Conservation (phyloP, 2,797 vertebrate species). For the Labroides dimidiatus region DNA sequence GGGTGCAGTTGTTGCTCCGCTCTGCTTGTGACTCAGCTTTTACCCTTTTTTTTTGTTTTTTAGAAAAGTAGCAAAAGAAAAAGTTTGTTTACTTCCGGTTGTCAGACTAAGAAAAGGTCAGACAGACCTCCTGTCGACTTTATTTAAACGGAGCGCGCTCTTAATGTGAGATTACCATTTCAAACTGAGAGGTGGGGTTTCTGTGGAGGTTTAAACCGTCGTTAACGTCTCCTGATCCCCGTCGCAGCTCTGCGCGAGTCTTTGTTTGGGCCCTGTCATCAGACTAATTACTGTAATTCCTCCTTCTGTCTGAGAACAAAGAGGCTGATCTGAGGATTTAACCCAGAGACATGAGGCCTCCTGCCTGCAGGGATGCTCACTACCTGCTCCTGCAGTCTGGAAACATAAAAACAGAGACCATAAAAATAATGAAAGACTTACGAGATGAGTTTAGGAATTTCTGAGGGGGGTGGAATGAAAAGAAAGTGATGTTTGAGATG, state of each 20-base stretch:
- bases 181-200: conserved; percentile 9
- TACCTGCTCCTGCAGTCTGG: conserved; percentile 13
- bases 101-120: background rate
- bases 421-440: background rate
- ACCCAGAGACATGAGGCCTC: conserved; percentile 19
- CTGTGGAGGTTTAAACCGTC: conserved; percentile 9
- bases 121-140: conserved; percentile 10
- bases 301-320: conserved; percentile 67
- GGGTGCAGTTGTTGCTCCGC: conserved; percentile 13
- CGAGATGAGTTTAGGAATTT: background rate
- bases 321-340: conserved; percentile 52
- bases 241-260: conserved; percentile 6
- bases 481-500: no score
- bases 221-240: conserved; percentile 24
- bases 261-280: conserved; percentile 44
- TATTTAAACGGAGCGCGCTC: background rate
- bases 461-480: no score
- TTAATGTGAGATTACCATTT: background rate
- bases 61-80: background rate
- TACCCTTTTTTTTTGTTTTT: no score
- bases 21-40: conserved; percentile 23
- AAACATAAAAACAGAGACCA: background rate
- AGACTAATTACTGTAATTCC: conserved; percentile 75
- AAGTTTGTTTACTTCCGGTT: conserved; percentile 1
- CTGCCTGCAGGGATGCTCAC: conserved; percentile 6